Conservation (phyloP, 2,797 vertebrate species). For the Micrastur ruficollis region DNA sequence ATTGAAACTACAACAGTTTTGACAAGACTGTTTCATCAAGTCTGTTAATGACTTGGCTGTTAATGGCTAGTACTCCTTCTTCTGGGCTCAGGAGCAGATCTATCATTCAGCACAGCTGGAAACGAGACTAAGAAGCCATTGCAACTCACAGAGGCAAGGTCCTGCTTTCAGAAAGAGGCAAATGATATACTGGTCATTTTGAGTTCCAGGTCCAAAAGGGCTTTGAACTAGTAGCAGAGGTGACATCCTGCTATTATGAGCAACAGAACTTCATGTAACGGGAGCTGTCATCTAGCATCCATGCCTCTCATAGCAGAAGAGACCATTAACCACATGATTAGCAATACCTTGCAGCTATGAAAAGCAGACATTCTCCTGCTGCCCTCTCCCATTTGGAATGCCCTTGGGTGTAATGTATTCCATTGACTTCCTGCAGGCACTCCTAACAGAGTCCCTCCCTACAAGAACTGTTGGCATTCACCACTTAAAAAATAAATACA, state of each 20-base stretch:
- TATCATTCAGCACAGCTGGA: conserved; percentile 3
- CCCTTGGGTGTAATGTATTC: neutral
- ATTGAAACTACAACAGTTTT: conserved; percentile 32
- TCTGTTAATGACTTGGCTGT: neutral
- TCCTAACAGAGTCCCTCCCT: neutral
- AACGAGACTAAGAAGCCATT: neutral
- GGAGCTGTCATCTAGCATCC: neutral
- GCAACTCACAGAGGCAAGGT: neutral
- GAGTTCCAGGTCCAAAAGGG: neutral
- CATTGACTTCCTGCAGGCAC: fast-evolving
- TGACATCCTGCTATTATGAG: neutral
- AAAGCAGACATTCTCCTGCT: neutral
- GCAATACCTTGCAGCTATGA: neutral
- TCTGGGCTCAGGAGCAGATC: neutral
- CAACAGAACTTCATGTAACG: neutral
- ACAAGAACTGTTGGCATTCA: neutral
- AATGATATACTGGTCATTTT: neutral
- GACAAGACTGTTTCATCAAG: conserved; percentile 28
- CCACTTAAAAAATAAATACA: neutral
- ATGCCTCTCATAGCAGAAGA: neutral
- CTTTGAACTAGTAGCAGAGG: neutral
- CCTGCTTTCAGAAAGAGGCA: neutral
- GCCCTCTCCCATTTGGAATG: neutral
- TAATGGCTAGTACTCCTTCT: neutral
- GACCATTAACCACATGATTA: neutral